These are phyloP conservation scores for Neosilurus mollespiculum DNA, from an alignment of 2,797 vertebrate genomes.

Conservation along the genomic window DNA sequence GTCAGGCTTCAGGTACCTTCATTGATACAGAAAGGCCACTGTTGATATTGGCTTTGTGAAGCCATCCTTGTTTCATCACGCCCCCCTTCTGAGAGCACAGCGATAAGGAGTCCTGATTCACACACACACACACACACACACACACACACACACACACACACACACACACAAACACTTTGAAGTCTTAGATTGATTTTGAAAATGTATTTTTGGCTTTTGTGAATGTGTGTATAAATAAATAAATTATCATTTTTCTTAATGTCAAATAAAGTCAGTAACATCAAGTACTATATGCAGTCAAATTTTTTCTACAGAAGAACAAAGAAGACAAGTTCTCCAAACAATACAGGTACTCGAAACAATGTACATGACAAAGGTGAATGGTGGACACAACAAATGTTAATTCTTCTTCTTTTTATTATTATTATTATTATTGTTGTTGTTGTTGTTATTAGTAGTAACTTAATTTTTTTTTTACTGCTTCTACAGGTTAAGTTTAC, in stretches of 20 bases:
- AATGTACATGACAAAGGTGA: not conserved
- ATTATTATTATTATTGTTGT: no score
- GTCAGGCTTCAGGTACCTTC: slow-evolving; percentile 80
- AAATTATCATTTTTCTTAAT: not conserved
- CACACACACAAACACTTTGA: not conserved
- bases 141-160: slow-evolving; percentile 27
- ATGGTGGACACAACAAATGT: not conserved
- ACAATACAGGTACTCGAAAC: not conserved
- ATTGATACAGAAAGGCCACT: slow-evolving; percentile 96
- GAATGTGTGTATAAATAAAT: not conserved
- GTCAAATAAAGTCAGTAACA: not conserved
- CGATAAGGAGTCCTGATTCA: slow-evolving; percentile 84
- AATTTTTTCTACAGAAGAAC: not conserved
- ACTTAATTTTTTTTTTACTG: not conserved
- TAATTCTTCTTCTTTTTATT: not conserved
- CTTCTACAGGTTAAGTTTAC: not conserved
- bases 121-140: slow-evolving; percentile 41
- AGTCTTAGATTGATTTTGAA: not conserved
- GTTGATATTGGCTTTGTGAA: slow-evolving; percentile 96
- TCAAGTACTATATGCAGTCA: no score
- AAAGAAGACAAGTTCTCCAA: not conserved
- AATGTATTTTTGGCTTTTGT: not conserved
- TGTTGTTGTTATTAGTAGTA: no score
- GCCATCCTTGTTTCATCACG: slow-evolving; percentile 95
- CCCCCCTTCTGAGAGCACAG: slow-evolving; percentile 94